Conservation (phyloP, 2,888 invertebrate genomes). For the Prenolepis imparis region DNA sequence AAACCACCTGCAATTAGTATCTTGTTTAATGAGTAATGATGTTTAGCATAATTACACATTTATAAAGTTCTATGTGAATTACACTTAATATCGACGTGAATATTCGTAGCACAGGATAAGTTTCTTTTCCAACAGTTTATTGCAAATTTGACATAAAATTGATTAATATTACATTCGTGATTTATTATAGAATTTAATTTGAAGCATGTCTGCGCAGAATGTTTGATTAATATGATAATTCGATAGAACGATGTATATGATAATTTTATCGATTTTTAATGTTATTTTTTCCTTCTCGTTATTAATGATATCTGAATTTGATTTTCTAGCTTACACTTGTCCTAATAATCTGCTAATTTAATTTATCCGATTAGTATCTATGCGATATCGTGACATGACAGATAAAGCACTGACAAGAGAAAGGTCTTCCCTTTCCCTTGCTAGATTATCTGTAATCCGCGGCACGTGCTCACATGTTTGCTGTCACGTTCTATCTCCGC, state of each 20-base stretch:
- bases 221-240: not conserved
- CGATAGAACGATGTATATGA: not conserved
- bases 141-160: not conserved
- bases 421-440: not conserved
- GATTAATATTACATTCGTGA: conserved; percentile 1
- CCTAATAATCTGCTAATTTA: conserved; percentile 27
- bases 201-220: not conserved
- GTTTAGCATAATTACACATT: conserved; percentile 7
- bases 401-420: conserved; percentile 24
- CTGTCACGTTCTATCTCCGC: conserved; percentile 28
- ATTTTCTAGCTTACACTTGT: conserved; percentile 16
- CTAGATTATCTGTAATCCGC: conserved; percentile 58
- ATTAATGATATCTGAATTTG: not conserved
- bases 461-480: conserved; percentile 60
- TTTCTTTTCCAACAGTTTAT: conserved; percentile 1
- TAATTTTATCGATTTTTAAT: not conserved
- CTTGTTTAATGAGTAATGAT: conserved; percentile 1
- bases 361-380: not conserved
- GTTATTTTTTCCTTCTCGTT: not conserved
- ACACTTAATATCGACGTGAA: not conserved
- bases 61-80: not conserved
- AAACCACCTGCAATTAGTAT: not conserved
- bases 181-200: not conserved
- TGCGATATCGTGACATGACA: conserved; percentile 8
- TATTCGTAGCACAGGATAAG: not conserved